Conservation (phyloP, 2,113 vertebrate species). For the Cryptomyrus ogoouensis region DNA sequence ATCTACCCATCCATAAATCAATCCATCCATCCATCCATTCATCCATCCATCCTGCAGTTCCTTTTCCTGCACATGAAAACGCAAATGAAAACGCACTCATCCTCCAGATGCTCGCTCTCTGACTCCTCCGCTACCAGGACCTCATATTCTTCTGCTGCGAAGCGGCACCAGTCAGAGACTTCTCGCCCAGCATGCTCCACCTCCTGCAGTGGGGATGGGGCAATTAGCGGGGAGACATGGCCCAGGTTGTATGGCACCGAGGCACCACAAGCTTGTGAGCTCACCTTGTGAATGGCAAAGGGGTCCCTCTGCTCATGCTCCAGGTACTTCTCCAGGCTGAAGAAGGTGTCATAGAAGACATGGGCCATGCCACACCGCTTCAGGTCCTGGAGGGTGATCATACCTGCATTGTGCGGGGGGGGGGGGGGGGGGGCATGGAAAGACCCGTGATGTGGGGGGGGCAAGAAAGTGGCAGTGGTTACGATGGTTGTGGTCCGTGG, state of each 20-base stretch:
- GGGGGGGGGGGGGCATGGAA: slow-evolving; percentile 23
- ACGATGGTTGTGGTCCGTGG: too few species aligned
- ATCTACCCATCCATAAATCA: not conserved
- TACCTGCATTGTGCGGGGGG: slow-evolving; percentile 58
- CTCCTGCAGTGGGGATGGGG: slow-evolving; percentile 62
- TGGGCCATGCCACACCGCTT: slow-evolving; percentile 93
- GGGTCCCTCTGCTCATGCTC: slow-evolving; percentile 98
- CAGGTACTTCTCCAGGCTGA: slow-evolving; percentile 96
- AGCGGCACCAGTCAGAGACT: slow-evolving; percentile 95
- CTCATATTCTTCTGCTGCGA: slow-evolving; percentile 92
- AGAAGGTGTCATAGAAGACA: slow-evolving; percentile 96
- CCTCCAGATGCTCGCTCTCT: slow-evolving; percentile 82
- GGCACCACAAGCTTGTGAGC: not conserved
- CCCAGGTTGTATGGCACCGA: not conserved
- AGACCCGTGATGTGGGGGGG: too few species aligned
- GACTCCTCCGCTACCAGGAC: slow-evolving; percentile 93
- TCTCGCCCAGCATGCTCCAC: slow-evolving; percentile 81
- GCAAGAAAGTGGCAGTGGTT: too few species aligned
- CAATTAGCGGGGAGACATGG: not conserved
- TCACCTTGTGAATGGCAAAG: slow-evolving; percentile 96
- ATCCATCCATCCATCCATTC: not conserved
- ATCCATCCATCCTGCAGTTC: not conserved
- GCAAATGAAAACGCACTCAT: slow-evolving; percentile 63
- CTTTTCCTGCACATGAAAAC: not conserved
- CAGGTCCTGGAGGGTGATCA: slow-evolving; percentile 83